Percentiles rank a stretch among this genome's conserved stretches.
phyloP scores from a whole-genome alignment of 23 tunicate species.

The Diplosoma virens region DNA sequence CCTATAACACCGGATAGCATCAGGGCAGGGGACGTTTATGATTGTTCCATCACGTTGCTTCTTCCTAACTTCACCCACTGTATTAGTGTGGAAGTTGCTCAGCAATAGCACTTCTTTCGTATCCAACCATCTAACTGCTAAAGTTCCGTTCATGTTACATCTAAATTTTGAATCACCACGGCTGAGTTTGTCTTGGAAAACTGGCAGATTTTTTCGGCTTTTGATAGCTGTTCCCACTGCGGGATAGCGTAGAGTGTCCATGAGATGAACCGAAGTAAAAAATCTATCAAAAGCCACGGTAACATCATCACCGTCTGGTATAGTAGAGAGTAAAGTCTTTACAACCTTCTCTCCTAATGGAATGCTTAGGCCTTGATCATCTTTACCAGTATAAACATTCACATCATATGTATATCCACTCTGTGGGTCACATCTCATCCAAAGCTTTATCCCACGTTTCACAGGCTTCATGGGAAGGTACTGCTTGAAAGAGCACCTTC shows the following conservation, averaged over 20 bases:
- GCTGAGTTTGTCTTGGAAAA: too few relatives aligned
- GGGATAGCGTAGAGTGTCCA: neutral
- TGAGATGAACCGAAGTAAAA: slow-evolving; percentile 18
- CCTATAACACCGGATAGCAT: too few relatives aligned
- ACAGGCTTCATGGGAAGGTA: slow-evolving; percentile 22
- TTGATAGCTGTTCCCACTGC: too few relatives aligned
- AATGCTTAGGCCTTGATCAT: neutral
- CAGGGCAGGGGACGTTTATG: too few relatives aligned
- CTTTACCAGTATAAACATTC: slow-evolving; percentile 21
- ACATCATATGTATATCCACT: slow-evolving; percentile 4
- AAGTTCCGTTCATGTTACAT: too few relatives aligned
- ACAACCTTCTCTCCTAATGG: neutral
- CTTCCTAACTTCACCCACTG: too few relatives aligned
- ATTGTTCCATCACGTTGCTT: too few relatives aligned
- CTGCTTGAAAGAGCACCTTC: slow-evolving; percentile 25
- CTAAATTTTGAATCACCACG: too few relatives aligned
- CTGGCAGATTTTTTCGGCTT: too few relatives aligned
- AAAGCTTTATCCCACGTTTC: slow-evolving; percentile 4
- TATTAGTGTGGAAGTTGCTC: too few relatives aligned
- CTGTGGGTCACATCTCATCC: slow-evolving; percentile 20
- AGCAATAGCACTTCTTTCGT: too few relatives aligned
- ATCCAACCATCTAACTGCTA: too few relatives aligned
- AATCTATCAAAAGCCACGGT: slow-evolving; percentile 11
- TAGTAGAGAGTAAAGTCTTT: neutral
- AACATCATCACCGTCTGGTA: neutral